Evolutionary conservation across 2,797 vertebrate species (phyloP), one percentile per base, ranked within the genome.

Genomic region (Botia almorhae): DNA sequence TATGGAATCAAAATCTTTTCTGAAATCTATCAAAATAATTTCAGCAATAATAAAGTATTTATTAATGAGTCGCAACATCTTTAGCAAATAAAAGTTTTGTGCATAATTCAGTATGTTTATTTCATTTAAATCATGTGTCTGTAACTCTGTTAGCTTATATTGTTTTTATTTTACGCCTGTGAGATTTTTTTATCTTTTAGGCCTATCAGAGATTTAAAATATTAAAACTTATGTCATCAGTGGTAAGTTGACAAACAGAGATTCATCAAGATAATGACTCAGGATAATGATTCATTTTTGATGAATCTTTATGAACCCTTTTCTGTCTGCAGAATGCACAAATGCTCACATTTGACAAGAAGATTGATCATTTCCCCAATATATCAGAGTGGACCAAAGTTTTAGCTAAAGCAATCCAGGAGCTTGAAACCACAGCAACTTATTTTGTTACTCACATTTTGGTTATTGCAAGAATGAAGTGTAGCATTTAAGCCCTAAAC

Each of bases 371-470:
- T 74, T 67, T 74, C 23, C 19, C 39, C 69, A 23, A 69, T 75
- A 71, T 63, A 74, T 74, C 43, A 75, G 43, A 82, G 29, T 64
- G 84, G 83, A 87, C 85, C 86, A 85, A 85, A 85, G 78, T 76
- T 81, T 70, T 76, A 76, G 63, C 80, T 84, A 64, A 69, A 83
- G 76, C 65, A 79, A 81, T 51, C 72, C 36, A 65, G 74, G 19
- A 55, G 4, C 6, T 78, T 50, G 33, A 53, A 64, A 63, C n/a
- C 55, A 69, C 72, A 82, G 17, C 26, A 73, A 74, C 64, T 78
- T 80, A 36, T 72, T 72, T 46, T 58, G 8, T 82, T 55, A 68
- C 26, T 63, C 43, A 46, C 10, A 11, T 46, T 46, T 8, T 46
- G 43, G 43, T 46, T 46, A 46, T 46, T 46, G 10, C 46, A 78